Conservation (phyloP, 2,113 vertebrate genomes). For the Tor tambroides region DNA sequence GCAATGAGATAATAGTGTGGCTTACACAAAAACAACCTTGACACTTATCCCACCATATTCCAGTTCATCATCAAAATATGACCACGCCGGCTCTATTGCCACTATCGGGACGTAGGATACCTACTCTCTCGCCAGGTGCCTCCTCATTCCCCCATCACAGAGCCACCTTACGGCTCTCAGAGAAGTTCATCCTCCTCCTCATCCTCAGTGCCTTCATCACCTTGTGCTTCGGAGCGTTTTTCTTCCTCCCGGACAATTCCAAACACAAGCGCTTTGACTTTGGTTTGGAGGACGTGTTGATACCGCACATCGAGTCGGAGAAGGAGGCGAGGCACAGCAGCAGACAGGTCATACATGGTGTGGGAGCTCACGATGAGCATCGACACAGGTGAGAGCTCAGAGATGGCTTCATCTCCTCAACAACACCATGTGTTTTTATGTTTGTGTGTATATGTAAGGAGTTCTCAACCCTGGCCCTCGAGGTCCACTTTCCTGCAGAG, state of each 20-base stretch:
- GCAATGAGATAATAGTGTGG: conserved; percentile 77
- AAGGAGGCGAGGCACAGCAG: conserved; percentile 85
- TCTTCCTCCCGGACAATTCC: conserved; percentile 98
- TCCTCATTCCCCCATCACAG: conserved; percentile 93
- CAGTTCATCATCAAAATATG: conserved; percentile 74
- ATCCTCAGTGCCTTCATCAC: conserved; percentile 99
- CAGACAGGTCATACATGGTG: conserved; percentile 90
- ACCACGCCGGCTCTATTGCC: conserved; percentile 93
- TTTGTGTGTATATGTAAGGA: not conserved
- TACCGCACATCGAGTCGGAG: conserved; percentile 91
- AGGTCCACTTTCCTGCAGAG: not conserved
- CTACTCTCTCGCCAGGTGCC: conserved; percentile 87
- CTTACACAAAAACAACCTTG: conserved; percentile 64
- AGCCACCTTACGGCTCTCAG: conserved; percentile 94
- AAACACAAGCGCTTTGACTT: conserved; percentile 98
- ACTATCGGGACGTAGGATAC: conserved; percentile 93
- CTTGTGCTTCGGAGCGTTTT: conserved; percentile 97
- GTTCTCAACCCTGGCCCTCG: not conserved
- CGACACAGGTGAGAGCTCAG: conserved; percentile 84
- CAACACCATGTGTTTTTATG: not conserved
- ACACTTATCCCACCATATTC: conserved; percentile 59
- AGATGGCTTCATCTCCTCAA: not conserved
- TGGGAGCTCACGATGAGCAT: conserved; percentile 86
- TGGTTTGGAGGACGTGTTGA: conserved; percentile 95
- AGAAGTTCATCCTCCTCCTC: conserved; percentile 99